Conservation (phyloP, 2,888 invertebrate species). For the Conops quadrifasciatus region DNA sequence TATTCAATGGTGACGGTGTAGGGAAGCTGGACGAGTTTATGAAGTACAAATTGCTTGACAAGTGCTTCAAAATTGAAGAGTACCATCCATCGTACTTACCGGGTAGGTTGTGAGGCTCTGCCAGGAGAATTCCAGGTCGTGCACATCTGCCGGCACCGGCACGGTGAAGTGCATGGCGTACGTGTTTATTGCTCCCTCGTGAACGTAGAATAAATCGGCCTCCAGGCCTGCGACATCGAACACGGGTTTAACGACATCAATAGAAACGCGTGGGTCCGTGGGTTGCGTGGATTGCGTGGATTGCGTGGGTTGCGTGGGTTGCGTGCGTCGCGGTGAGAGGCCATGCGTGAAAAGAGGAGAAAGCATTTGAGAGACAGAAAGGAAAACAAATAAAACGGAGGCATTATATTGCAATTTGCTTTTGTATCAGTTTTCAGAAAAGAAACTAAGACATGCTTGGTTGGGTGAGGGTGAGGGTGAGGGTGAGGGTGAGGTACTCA, state of each 20-base stretch:
- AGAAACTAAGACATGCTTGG: constrained; percentile 13
- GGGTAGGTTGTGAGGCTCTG: constrained; percentile 78
- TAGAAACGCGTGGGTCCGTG: constrained; percentile 18
- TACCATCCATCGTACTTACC: constrained; percentile 68
- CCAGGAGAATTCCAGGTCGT: constrained; percentile 87
- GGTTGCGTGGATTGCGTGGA: constrained; percentile 35
- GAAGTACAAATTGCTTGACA: constrained; percentile 53
- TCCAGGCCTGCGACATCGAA: constrained; percentile 69
- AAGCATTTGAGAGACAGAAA: not conserved
- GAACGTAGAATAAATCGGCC: constrained; percentile 83
- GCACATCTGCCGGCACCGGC: constrained; percentile 80
- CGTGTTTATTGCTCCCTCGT: constrained; percentile 83
- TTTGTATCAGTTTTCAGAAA: constrained; percentile 41
- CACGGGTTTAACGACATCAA: not conserved
- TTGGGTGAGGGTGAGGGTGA: no score
- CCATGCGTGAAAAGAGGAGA: constrained; percentile 11
- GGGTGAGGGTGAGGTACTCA: not conserved
- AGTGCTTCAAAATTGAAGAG: constrained; percentile 40
- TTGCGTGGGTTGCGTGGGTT: constrained; percentile 5
- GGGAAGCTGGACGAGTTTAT: constrained; percentile 57
- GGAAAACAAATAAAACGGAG: constrained; percentile 12
- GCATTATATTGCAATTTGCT: constrained; percentile 39
- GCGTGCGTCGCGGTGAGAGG: not conserved
- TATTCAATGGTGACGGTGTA: constrained; percentile 67
- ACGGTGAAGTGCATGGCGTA: constrained; percentile 87